Evolutionary conservation across 1,140 invertebrate genomes (phyloP).

Genomic region (Parapsyche elsis): DNA sequence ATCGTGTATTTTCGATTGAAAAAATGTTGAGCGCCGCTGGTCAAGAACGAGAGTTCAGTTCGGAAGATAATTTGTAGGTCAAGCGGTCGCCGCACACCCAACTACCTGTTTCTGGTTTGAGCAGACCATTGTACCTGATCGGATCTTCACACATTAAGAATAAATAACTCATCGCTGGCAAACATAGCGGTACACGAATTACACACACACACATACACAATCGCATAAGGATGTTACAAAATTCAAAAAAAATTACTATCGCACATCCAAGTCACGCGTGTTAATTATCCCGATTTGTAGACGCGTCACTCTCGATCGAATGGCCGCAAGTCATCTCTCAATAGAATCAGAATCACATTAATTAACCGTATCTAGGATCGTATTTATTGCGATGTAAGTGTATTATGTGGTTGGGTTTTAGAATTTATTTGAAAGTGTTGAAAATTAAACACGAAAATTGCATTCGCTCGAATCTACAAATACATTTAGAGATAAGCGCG

Average conservation of each 20-base stretch:
- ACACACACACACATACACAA: neutral
- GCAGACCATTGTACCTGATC: neutral
- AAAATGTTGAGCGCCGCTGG: neutral
- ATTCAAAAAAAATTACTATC: neutral
- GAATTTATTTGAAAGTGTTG: no score
- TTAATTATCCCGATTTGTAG: neutral
- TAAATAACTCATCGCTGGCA: neutral
- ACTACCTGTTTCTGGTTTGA: conserved; percentile 24
- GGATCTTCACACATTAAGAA: conserved; percentile 3
- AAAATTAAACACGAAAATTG: no score
- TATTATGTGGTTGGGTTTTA: no score
- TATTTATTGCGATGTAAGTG: no score
- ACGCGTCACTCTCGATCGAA: neutral
- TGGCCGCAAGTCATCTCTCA: no score
- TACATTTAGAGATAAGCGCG: no score
- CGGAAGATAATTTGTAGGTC: conserved; percentile 24
- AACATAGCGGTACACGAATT: neutral
- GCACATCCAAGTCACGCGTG: neutral
- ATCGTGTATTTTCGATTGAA: neutral
- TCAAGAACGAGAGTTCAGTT: neutral
- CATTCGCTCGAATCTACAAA: no score
- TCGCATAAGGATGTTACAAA: neutral
- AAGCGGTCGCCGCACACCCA: conserved; percentile 14
- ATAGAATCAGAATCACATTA: no score
- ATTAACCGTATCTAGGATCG: no score